Conservation (phyloP, 2,113 vertebrate species). For the Hyperoodon ampullatus region DNA sequence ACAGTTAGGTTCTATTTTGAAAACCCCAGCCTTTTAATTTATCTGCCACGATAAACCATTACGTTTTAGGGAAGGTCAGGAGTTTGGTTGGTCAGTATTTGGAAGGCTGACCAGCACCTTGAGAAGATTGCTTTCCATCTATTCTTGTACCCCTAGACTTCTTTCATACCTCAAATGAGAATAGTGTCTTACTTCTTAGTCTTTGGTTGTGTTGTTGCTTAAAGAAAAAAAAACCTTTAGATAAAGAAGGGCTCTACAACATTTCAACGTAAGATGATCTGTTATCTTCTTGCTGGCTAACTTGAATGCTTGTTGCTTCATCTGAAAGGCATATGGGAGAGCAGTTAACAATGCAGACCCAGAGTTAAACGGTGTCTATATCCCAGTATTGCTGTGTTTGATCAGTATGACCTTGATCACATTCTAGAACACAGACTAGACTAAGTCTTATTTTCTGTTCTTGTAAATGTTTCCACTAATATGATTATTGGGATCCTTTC, state of each 20-base stretch:
- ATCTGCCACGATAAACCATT: background rate
- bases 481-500: background rate
- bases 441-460: background rate
- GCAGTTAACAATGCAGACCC: background rate
- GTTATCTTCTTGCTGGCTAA: background rate
- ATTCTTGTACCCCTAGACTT: background rate
- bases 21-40: constrained; percentile 44
- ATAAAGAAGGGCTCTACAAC: background rate
- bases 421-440: background rate
- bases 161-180: background rate
- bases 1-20: background rate
- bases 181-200: background rate
- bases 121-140: background rate
- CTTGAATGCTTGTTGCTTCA: background rate
- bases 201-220: background rate
- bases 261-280: background rate
- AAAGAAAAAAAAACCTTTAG: background rate
- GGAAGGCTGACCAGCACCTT: background rate
- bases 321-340: background rate
- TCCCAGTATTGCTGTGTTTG: background rate
- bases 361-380: background rate
- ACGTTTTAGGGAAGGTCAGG: background rate
- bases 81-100: background rate
- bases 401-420: background rate
- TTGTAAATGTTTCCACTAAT: background rate